Base-by-base conservation (phyloP, 2,113 vertebrate genomes). In the Naja naja region DNA sequence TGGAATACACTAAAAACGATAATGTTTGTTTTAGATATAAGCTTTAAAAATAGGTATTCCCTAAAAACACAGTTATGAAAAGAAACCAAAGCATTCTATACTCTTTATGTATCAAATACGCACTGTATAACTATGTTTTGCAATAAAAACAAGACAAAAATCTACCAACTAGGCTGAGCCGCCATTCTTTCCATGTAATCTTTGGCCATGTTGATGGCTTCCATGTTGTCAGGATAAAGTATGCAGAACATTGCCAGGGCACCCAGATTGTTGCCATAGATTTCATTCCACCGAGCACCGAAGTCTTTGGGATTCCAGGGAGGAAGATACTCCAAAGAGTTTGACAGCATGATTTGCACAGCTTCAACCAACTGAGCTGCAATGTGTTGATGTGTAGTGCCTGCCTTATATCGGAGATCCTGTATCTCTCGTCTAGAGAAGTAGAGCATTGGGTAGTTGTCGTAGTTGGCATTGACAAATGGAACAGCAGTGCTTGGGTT, bases 131-230 rank as follows among this genome's bases (percentile, higher is more conserved):
- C 16, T 49, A 10, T 20, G 20, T 92, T 92, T 52, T 27, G 95
- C 93, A 94, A 92, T 91, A 98, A 97, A 74, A 98, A 96, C 60
- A 96, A 90, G 97, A 98, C 95, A 98, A 98, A 98, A 98, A 98
- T 98, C 97, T 99, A 99, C 99, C 99, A 99, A 99, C 99, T 99
- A 98, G 99, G 99, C 98, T 99, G 99, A 96, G 98, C 98, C 0
- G 99, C 99, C 99, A 99, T 99, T 97, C 99, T 99, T 97, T 99
- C 99, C 99, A 99, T 99, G 98, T 99, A 99, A 96, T 99, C 98
- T 94, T 97, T 98, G 95, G 98, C 98, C 96, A 99, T 97, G 93
- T 96, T 97, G 56, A 99, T 96, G 25, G 99, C 99, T 94, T 99
- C 99, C 0, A 98, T 95, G 93, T 98, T 98, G 93, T 99, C 98